Evolutionary conservation across 2,113 vertebrate genomes (phyloP).

Genomic region (Micronycteris hirsuta): DNA sequence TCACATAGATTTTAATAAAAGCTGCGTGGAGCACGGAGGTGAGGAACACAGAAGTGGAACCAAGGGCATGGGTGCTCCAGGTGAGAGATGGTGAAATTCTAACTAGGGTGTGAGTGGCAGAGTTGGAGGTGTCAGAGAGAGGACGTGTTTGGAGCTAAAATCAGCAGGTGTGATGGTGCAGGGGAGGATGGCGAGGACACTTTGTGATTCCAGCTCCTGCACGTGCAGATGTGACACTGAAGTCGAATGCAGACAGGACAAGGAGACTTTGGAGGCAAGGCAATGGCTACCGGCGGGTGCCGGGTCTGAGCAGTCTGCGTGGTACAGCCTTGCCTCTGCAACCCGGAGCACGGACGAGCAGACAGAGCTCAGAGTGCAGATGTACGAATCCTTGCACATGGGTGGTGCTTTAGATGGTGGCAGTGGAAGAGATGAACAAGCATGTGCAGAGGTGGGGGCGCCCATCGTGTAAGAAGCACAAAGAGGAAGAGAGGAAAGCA

Average conservation of each 20-base stretch:
- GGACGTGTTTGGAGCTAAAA: too few relatives aligned
- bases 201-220: neutral
- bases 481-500: neutral
- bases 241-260: neutral
- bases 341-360: too few relatives aligned
- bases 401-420: neutral
- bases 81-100: neutral
- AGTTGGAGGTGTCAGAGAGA: fast-evolving
- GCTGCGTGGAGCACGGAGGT: too few relatives aligned
- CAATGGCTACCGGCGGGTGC: fast-evolving
- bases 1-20: neutral
- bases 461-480: fast-evolving
- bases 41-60: neutral
- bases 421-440: neutral
- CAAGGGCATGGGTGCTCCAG: fast-evolving
- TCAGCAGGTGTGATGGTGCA: neutral
- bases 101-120: neutral
- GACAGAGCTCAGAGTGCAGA: neutral
- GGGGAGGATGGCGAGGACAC: fast-evolving
- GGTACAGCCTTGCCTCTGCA: fast-evolving
- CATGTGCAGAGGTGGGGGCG: fast-evolving
- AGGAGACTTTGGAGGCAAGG: neutral
- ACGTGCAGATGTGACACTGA: neutral
- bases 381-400: fast-evolving
- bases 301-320: neutral